Evolutionary conservation across 2,797 vertebrate species (phyloP), one percentile per base, ranked within the genome.

Genomic region (Malurus leucopterus): DNA sequence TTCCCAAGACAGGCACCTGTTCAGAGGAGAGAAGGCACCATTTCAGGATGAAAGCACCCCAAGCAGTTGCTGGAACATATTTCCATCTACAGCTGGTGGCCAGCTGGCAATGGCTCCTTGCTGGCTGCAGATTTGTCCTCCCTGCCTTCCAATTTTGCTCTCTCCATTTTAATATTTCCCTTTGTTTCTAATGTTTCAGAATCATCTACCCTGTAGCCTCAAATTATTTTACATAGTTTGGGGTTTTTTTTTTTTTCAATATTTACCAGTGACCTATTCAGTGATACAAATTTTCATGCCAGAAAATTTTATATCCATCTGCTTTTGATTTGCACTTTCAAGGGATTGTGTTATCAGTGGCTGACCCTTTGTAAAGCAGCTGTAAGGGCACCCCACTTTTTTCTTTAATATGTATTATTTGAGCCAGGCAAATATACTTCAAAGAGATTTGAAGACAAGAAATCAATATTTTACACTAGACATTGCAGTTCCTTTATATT

Each of bases 61-160:
- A 70, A 90, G 40, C 88, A 85, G 51, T 87, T 95, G 91, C 69
- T 81, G 61, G 65, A 92, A 83, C 79, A 75, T 95, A 91, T 92
- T 93, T 85, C 50, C 27, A 53, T n/a, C 46, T 49, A 27, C 26
- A 89, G 59, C 73, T 69, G 77, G 72, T 53, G 67, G 74, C 75
- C 91, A 91, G 41, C 79, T 95, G 91, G 84, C 86, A 90, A 6
- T 1, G n/a, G 16, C 16, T 77, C 55, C 55, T 62, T 0, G 1
- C 30, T 75, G 65, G 36, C 84, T 83, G 51, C 34, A 67, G 30
- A 67, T 90, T 92, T 90, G 18, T 81, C 84, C 18, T 78, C 36
- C 17, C 26, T 40, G 20, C 27, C n/a, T 93, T 89, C 41, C 44
- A 75, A 1, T 57, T 89, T 53, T 75, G 2, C 6, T 88, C 4